A percentile compares a stretch with the other conserved stretches of the same genome.
Conservation (phyloP, 2,797 vertebrate genomes). For the Busarellus nigricollis region DNA sequence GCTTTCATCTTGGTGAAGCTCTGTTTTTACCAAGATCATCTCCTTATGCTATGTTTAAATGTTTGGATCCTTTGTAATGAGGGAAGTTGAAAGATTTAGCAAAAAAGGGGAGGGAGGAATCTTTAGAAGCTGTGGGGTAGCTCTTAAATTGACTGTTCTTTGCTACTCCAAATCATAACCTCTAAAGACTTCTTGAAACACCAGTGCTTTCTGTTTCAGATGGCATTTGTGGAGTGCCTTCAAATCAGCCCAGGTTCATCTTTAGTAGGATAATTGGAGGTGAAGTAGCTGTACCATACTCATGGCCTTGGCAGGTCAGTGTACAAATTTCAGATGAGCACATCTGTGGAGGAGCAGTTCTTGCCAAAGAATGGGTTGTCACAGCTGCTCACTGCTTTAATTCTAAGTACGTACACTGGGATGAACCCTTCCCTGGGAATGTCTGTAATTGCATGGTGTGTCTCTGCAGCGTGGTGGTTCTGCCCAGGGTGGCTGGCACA, state of each 20-base stretch:
- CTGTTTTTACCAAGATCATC: background rate
- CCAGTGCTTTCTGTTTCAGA: background rate
- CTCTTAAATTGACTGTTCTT: background rate
- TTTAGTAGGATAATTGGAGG: constrained; percentile 47
- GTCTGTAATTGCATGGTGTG: rapidly evolving
- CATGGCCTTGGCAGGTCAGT: constrained; percentile 70
- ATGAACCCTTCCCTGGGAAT: background rate
- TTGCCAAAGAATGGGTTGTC: constrained; percentile 47
- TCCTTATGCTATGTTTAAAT: background rate
- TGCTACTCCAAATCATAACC: background rate
- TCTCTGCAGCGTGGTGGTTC: background rate
- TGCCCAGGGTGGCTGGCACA: background rate
- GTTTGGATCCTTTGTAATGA: background rate
- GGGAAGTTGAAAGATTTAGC: background rate
- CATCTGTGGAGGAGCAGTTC: constrained; percentile 47
- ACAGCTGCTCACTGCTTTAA: constrained; percentile 62
- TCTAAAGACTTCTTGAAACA: background rate
- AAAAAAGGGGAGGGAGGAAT: background rate
- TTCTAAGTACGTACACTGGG: background rate
- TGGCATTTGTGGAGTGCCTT: background rate
- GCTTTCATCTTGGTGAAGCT: background rate
- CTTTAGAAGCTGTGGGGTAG: background rate
- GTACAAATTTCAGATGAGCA: constrained; percentile 55
- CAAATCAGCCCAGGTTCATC: constrained; percentile 45
- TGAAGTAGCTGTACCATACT: constrained; percentile 58